These are phyloP conservation scores for Autographa pulchrina DNA, from an alignment of 2,888 invertebrate genomes.

Conservation along the genomic window DNA sequence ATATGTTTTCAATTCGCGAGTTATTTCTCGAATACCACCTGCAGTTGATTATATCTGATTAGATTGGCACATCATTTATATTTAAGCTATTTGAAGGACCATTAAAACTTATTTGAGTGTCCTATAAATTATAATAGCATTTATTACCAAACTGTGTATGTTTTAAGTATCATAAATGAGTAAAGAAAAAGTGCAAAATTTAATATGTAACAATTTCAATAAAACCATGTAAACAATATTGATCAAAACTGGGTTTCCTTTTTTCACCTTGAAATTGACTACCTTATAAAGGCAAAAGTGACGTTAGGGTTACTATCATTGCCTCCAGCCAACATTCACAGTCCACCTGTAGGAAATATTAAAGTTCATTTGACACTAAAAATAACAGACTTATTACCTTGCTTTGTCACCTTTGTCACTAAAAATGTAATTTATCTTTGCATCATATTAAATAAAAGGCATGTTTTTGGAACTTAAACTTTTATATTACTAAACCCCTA, in stretches of 20 bases:
- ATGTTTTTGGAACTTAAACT: constrained; percentile 23
- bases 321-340: constrained; percentile 75
- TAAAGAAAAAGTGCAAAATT: constrained; percentile 88
- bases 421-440: background rate
- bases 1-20: constrained; percentile 62
- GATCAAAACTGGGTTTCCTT: constrained; percentile 77
- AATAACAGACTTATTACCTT: background rate
- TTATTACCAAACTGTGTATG: constrained; percentile 89
- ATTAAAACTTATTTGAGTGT: constrained; percentile 79
- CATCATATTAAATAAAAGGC: constrained; percentile 33
- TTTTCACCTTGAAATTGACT: constrained; percentile 48
- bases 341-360: constrained; percentile 73
- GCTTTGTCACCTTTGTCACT: background rate
- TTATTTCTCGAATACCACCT: constrained; percentile 61
- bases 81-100: constrained; percentile 83
- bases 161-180: constrained; percentile 85
- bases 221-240: constrained; percentile 87
- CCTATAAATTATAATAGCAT: constrained; percentile 86
- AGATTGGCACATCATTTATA: constrained; percentile 70
- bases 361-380: constrained; percentile 13
- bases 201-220: constrained; percentile 88
- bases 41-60: constrained; percentile 62
- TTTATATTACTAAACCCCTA: constrained; percentile 51
- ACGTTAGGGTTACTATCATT: constrained; percentile 62
- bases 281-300: constrained; percentile 69